Evolutionary conservation across 2,888 invertebrate genomes (phyloP).

Genomic region (Trichogramma evanescens): DNA sequence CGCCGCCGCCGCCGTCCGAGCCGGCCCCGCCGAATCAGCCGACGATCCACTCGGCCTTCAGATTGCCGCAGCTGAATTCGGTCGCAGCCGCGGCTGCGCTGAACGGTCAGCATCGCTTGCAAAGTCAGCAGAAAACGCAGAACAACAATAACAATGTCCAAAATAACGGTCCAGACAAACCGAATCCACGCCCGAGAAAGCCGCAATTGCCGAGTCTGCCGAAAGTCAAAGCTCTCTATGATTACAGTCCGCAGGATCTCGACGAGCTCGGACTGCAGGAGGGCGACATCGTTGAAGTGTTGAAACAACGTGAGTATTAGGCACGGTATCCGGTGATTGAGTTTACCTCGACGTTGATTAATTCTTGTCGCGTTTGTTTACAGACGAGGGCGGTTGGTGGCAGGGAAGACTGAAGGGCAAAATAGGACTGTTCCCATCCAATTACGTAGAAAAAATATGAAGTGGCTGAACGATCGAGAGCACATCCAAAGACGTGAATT

Average conservation of each 20-base stretch:
- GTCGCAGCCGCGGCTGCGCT: conserved; percentile 19
- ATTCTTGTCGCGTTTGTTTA: conserved; percentile 13
- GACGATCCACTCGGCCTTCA: conserved; percentile 35
- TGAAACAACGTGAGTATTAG: conserved; percentile 52
- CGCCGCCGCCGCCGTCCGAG: conserved; percentile 48
- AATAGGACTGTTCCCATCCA: conserved; percentile 60
- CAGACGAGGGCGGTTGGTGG: conserved; percentile 67
- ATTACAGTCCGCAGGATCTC: conserved; percentile 59
- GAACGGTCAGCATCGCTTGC: conserved; percentile 11
- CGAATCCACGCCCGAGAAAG: conserved; percentile 44
- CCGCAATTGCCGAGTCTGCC: conserved; percentile 44
- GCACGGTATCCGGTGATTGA: neutral
- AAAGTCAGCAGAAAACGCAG: neutral
- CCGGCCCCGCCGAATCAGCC: conserved; percentile 49
- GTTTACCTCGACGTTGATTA: neutral
- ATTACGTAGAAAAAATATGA: conserved; percentile 53
- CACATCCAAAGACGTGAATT: conserved; percentile 17
- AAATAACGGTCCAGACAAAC: conserved; percentile 1
- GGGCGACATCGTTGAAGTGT: conserved; percentile 56
- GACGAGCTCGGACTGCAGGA: conserved; percentile 59
- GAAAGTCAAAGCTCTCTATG: conserved; percentile 53
- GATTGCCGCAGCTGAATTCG: conserved; percentile 28
- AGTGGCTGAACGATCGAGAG: neutral
- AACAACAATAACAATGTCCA: neutral
- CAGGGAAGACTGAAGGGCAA: conserved; percentile 52